Base-by-base conservation (phyloP, 1,140 invertebrate species). In the Drosophila nikananu region DNA sequence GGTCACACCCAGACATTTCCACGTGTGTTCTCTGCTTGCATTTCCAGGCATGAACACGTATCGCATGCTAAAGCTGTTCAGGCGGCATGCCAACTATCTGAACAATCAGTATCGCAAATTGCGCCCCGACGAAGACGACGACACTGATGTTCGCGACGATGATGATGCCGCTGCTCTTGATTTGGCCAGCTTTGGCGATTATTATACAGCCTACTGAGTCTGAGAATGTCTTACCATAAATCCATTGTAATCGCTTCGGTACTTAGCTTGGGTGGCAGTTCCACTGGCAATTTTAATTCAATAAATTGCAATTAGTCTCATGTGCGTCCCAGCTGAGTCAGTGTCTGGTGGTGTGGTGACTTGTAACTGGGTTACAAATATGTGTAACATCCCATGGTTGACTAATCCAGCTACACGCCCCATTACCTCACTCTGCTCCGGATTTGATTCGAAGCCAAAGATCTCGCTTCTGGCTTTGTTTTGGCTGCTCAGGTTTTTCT, bases 81-180 rank as follows among this genome's bases (percentile, higher is more conserved):
- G 91, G 71, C 91, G 91, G 79, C 80, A 92, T 74, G 91, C 87
- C 80, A 86, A 83, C 87, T 92, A 80, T 83, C 81, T 86, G 70
- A 92, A 92, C 74, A 91, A 91, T 90, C 91, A 92, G 80, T 81
- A 90, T 75, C 87, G 91, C 74, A 92, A 92, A 84, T 90, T 91
- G 74, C 91, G 87, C 63, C 84, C 84, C 77, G 87, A 91, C 78
- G 89, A 81, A 60, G 74, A 84, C 35, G 84, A 83, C 72, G 51
- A 72, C 51, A n/a, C 23, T 23, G 67, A 49, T 60, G 61, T 25
- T 55, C 39, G 68, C 58, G 66, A 71, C 58, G 66, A 37, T 39
- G 64, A 41, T 42, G 46, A 17, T 25, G 46, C 46, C 3, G 55
- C 37, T 57, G 58, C 61, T 57, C 58, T 61, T 64, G 52, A 62